phyloP scores from a whole-genome alignment of 2,797 vertebrate genomes.

The Ibycter americanus region DNA sequence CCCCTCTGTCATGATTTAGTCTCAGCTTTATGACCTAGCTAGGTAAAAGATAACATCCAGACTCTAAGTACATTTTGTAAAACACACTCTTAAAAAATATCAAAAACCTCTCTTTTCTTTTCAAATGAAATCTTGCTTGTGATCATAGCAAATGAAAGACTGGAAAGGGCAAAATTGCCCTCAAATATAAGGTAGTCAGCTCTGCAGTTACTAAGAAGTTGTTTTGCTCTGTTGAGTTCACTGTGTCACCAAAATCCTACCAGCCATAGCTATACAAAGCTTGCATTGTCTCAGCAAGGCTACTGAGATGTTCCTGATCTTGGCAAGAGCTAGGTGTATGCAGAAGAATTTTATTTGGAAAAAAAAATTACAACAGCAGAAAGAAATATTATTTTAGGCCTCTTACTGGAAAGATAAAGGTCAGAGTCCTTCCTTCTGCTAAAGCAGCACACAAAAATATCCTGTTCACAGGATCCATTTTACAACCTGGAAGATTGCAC shows the following conservation, averaged over 20 bases:
- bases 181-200: background rate
- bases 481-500: background rate
- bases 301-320: slow-evolving; percentile 73
- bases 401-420: slow-evolving; percentile 24
- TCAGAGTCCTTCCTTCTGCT: background rate
- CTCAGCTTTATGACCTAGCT: background rate
- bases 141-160: background rate
- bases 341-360: slow-evolving; percentile 65
- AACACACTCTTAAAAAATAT: background rate
- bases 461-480: background rate
- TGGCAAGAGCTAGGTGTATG: slow-evolving; percentile 74
- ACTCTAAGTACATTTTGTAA: background rate
- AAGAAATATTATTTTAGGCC: slow-evolving; percentile 66
- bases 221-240: slow-evolving; percentile 61
- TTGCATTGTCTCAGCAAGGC: slow-evolving; percentile 73
- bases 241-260: slow-evolving; percentile 73
- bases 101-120: background rate
- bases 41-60: background rate
- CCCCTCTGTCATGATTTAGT: background rate
- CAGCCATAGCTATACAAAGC: slow-evolving; percentile 71
- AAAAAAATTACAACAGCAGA: slow-evolving; percentile 51
- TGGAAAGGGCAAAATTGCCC: slow-evolving; percentile 2
- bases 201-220: slow-evolving; percentile 55
- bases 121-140: background rate
- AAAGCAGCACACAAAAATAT: background rate